Evolutionary conservation across 2,797 vertebrate genomes (phyloP), one percentile per base, ranked within the genome.

Genomic region (Pipistrellus kuhlii): DNA sequence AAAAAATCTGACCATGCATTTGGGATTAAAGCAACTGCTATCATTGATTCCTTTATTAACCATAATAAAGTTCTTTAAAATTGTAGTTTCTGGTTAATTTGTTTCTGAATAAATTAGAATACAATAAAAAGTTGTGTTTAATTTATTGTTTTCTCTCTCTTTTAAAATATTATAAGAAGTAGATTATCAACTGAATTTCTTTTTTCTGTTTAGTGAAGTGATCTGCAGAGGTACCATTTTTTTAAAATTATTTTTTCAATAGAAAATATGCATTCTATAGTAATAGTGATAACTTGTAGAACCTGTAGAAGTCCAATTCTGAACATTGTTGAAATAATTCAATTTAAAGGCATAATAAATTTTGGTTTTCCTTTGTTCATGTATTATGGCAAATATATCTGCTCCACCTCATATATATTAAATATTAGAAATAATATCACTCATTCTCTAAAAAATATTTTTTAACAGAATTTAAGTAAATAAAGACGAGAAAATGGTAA

Each of bases 281-380:
- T 93, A 76, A 53, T n/a, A 64, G 20, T 68, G 44, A 72, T 75
- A 64, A 81, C 69, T 21, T 91, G 4, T 32, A 84, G 13, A 90
- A 94, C 69, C 21, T 91, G 4, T 32, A 84, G 13, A 90, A 94
- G 76, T 83, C 27, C 38, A 87, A 2, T 81, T 87, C 85, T 64
- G 23, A 44, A 27, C 25, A 30, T 84, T 69, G 57, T 82, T 78
- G 21, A 38, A 78, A 23, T 80, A 85, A 27, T 91, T 91, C 69
- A n/a, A 80, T 84, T 92, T 35, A 55, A 88, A 93, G 85, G n/a
- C 10, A 14, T 83, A 59, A 81, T 68, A n/a, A 83, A 44, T 88
- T 95, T 86, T 71, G 27, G 9, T 77, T 90, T 92, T 51, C 35
- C 27, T 95, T 76, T 85, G 13, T 72, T 88, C 53, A 51, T 90